Evolutionary conservation across 2,888 invertebrate species (phyloP), one percentile per base, ranked within the genome.

Genomic region (Acronicta alni): DNA sequence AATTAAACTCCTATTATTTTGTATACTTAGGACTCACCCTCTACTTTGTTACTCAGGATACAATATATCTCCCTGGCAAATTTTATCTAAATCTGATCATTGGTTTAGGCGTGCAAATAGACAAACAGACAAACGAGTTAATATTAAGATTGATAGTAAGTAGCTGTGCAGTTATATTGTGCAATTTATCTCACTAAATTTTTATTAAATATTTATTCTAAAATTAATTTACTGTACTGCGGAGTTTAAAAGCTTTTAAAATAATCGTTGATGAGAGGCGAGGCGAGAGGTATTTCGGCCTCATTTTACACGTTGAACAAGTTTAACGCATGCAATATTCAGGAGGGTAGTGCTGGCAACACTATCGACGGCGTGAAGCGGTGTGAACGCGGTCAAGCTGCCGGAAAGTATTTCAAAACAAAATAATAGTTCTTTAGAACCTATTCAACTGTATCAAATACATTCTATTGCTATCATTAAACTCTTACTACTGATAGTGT

Each of bases 281-380:
- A 58, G 42, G 52, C 52, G 47, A 20, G 20, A n/a, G 17, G 37
- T 48, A 48, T 70, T 70, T 67, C 56, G 62, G 44, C 56, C 60
- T 66, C 72, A 65, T 77, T 76, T 72, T 79, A 61, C 61, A 64
- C 63, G 57, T 55, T 57, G 60, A 67, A 71, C 67, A 70, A 72
- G 77, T 78, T 81, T 67, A 77, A 80, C 72, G 66, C 65, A 80
- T 80, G 75, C 68, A 77, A 79, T 81, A 80, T 77, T 77, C 74
- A 76, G 38, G 57, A 61, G 69, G 49, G 61, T 53, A 65, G 62
- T 58, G 72, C 68, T 72, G 56, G 45, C 52, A 68, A 46, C 68
- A 60, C 65, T 73, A 70, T 67, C 61, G 48, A 48, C 39, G 52
- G 52, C 49, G 39, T 45, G 39, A 56, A 57, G 44, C 30, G 41